These are phyloP conservation scores for Brachionus plicatilis DNA, from an alignment of 1,140 invertebrate species.

Conservation along the genomic window DNA sequence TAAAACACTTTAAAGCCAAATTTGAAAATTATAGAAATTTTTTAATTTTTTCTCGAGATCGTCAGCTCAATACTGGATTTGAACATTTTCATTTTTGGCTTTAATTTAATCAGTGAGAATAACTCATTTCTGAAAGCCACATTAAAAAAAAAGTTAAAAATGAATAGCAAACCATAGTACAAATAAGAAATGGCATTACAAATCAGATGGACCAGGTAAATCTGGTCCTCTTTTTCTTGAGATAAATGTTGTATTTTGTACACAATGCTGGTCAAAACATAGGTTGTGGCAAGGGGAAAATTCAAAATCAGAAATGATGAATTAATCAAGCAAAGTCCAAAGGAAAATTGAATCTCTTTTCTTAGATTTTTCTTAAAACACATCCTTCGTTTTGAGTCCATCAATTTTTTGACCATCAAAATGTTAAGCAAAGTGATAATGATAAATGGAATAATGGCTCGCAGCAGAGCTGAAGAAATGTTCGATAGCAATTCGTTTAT, in stretches of 20 bases:
- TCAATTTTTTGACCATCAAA: neutral
- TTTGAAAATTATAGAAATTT: neutral
- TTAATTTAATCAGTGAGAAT: neutral
- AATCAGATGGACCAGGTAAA: neutral
- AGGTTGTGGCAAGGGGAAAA: neutral
- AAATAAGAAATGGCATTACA: neutral
- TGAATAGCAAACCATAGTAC: neutral
- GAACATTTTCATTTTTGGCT: neutral
- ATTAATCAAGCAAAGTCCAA: neutral
- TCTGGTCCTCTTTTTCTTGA: neutral
- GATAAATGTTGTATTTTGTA: neutral
- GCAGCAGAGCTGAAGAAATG: neutral
- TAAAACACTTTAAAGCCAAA: neutral
- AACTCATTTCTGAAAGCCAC: neutral
- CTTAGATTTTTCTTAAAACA: neutral
- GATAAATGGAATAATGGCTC: neutral
- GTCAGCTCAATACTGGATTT: neutral
- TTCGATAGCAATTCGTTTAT: neutral
- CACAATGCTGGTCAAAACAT: neutral
- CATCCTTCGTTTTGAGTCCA: neutral
- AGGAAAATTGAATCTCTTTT: neutral
- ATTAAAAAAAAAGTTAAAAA: constrained; percentile 15
- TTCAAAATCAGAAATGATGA: neutral
- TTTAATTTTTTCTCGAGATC: neutral
- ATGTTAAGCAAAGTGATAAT: neutral